Conservation (phyloP, 2,113 vertebrate genomes). For the Cyphotilapia sp. region DNA sequence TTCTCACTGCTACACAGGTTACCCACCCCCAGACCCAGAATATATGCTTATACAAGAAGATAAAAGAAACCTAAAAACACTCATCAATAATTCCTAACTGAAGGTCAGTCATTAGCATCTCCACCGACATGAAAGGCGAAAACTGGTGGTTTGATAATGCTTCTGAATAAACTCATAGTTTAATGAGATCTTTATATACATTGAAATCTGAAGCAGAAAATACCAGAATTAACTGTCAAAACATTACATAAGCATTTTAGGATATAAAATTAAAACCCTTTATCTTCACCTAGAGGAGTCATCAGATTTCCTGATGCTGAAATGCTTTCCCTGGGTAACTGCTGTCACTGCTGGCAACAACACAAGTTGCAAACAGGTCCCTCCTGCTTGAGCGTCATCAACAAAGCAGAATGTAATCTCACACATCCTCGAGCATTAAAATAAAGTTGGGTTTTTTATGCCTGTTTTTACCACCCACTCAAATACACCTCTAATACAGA, state of each 20-base stretch:
- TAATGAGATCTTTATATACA: background rate
- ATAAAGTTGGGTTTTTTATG: background rate
- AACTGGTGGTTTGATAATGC: background rate
- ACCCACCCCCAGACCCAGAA: background rate
- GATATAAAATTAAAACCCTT: background rate
- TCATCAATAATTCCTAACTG: background rate
- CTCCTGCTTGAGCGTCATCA: background rate
- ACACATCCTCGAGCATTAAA: background rate
- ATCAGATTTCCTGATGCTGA: background rate
- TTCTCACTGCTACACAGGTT: background rate
- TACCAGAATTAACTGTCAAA: background rate
- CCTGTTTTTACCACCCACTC: slow-evolving; percentile 6
- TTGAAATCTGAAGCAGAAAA: background rate
- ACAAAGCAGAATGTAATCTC: slow-evolving; percentile 7
- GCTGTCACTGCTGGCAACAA: background rate
- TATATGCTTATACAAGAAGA: background rate
- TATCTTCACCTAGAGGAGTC: background rate
- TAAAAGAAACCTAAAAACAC: background rate
- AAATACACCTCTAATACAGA: background rate
- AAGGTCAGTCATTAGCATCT: background rate
- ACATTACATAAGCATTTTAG: background rate
- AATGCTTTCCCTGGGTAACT: background rate
- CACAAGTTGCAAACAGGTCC: background rate
- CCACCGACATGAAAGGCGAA: background rate
- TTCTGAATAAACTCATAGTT: background rate